phyloP scores from a whole-genome alignment of 2,797 vertebrate genomes.

The Gila robusta region DNA sequence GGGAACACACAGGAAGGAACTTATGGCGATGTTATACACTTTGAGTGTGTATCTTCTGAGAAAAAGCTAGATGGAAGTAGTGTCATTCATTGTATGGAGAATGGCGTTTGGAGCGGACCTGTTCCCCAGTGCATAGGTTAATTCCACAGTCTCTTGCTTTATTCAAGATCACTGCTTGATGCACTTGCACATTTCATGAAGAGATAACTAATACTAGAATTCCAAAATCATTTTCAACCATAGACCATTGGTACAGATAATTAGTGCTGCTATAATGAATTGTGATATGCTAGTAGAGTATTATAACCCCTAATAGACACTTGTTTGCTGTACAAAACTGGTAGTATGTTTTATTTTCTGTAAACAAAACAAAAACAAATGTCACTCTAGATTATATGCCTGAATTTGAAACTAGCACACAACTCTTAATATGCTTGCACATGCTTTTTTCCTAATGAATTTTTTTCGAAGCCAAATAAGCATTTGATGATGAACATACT shows the following conservation, averaged over 20 bases:
- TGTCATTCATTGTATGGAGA: conserved; percentile 71
- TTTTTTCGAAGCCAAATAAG: no score
- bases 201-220: neutral
- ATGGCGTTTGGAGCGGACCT: conserved; percentile 60
- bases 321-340: neutral
- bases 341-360: no score
- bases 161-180: neutral
- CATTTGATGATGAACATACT: neutral
- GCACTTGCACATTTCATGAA: no score
- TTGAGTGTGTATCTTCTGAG: conserved; percentile 62
- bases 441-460: no score
- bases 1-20: conserved; percentile 68
- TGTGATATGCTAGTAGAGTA: no score
- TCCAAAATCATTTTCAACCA: no score
- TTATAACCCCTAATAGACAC: neutral
- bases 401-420: no score
- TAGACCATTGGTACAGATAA: no score
- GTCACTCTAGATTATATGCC: no score
- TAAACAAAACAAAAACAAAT: no score
- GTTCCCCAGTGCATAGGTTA: conserved; percentile 72
- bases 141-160: neutral
- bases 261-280: no score
- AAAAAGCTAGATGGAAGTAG: neutral
- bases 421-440: no score
- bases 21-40: conserved; percentile 71